Conservation (phyloP, 2,113 vertebrate species). For the Carassius carassius region DNA sequence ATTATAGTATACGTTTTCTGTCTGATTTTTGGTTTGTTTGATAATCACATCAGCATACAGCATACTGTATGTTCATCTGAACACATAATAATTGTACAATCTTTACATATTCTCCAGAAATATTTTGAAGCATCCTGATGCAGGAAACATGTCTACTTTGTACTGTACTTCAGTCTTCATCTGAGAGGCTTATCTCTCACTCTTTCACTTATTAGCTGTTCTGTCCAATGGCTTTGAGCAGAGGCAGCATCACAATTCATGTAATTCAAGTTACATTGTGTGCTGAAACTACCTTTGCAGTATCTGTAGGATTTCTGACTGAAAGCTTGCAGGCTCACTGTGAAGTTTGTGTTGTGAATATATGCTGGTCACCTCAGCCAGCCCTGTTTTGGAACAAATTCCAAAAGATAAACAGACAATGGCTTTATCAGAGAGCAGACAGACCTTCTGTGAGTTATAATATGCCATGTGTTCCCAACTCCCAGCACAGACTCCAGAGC, state of each 20-base stretch:
- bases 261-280: constrained; percentile 16
- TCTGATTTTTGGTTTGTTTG: too few species aligned
- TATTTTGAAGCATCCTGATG: not conserved
- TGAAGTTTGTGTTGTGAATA: constrained; percentile 23
- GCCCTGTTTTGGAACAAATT: constrained; percentile 39
- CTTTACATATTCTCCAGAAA: not conserved
- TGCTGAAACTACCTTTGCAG: constrained; percentile 8
- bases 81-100: not conserved
- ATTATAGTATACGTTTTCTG: too few species aligned
- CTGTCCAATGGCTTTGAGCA: not conserved
- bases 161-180: not conserved
- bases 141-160: not conserved
- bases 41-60: too few species aligned
- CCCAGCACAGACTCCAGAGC: not conserved
- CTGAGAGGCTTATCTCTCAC: not conserved
- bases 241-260: constrained; percentile 1
- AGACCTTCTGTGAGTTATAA: constrained; percentile 24
- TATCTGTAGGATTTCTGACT: constrained; percentile 22
- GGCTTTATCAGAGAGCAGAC: constrained; percentile 45
- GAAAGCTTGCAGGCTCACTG: not conserved
- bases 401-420: constrained; percentile 53
- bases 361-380: constrained; percentile 44
- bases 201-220: not conserved
- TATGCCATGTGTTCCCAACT: not conserved
- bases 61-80: too few species aligned